Conservation (phyloP, 2,113 vertebrate genomes). For the Syngnathoides biaculeatus region DNA sequence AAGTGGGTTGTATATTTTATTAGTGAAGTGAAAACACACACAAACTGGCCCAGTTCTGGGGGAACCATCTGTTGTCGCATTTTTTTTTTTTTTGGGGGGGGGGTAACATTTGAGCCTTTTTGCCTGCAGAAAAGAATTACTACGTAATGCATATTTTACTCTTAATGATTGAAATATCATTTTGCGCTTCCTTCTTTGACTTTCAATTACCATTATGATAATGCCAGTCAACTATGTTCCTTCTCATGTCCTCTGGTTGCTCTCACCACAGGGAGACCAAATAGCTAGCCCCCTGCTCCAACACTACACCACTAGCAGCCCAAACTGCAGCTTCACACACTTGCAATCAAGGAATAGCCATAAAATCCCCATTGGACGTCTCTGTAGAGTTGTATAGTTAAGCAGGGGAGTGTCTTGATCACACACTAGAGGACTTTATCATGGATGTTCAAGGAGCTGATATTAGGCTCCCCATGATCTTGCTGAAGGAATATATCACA, state of each 20-base stretch:
- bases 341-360: conserved; percentile 52
- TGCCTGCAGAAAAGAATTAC: conserved; percentile 27
- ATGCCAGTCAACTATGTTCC: conserved; percentile 66
- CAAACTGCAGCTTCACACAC: conserved; percentile 56
- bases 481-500: conserved; percentile 41
- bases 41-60: conserved; percentile 57
- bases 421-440: conserved; percentile 46
- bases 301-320: conserved; percentile 27
- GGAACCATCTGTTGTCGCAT: conserved; percentile 61
- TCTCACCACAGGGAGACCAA: conserved; percentile 59
- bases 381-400: conserved; percentile 44
- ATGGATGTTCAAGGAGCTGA: conserved; percentile 55
- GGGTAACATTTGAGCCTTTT: conserved; percentile 36
- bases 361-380: conserved; percentile 60
- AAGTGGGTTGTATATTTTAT: conserved; percentile 76
- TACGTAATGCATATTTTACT: conserved; percentile 21
- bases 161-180: conserved; percentile 59
- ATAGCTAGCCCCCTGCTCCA: conserved; percentile 43
- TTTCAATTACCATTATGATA: conserved; percentile 58
- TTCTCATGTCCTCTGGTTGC: conserved; percentile 69
- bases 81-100: conserved; percentile 26
- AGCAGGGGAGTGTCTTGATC: conserved; percentile 55
- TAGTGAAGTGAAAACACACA: conserved; percentile 72
- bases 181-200: conserved; percentile 36
- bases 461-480: conserved; percentile 44